phyloP scores from a whole-genome alignment of 2,888 invertebrate species.

The Microplitis manilae region DNA sequence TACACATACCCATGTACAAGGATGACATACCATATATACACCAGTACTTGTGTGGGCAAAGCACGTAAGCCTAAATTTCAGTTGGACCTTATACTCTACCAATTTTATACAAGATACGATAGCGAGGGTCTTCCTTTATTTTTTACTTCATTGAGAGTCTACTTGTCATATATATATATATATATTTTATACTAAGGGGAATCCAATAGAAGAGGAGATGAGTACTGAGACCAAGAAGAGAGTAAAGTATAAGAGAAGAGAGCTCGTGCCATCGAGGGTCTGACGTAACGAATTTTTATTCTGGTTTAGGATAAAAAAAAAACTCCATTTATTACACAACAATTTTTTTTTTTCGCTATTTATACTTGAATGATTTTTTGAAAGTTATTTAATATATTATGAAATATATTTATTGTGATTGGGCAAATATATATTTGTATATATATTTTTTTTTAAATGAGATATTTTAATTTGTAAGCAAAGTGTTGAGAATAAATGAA shows the following conservation, averaged over 20 bases:
- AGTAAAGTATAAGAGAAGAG: not conserved
- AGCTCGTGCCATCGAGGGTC: conserved; percentile 24
- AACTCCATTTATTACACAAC: conserved; percentile 28
- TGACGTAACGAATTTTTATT: conserved; percentile 47
- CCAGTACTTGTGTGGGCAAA: conserved; percentile 16
- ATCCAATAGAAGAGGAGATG: not conserved
- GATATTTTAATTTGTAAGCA: too few relatives aligned
- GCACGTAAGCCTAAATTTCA: conserved; percentile 58
- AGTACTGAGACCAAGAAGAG: not conserved
- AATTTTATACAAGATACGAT: conserved; percentile 6
- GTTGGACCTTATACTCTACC: conserved; percentile 52
- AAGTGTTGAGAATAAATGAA: too few relatives aligned
- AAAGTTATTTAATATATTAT: too few relatives aligned
- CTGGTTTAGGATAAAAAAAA: conserved; percentile 41
- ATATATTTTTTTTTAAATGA: too few relatives aligned
- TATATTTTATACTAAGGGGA: not conserved
- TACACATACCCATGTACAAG: conserved; percentile 22
- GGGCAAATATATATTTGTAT: too few relatives aligned
- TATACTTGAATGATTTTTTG: not conserved
- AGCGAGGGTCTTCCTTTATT: conserved; percentile 38
- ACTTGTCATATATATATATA: not conserved
- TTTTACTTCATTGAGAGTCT: not conserved
- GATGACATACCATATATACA: not conserved
- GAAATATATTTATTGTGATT: too few relatives aligned
- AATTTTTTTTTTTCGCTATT: not conserved